Percentiles rank a stretch among this genome's conserved stretches.
Evolutionary conservation across 64 coral and sea anemone genomes (phyloP).

Genomic region (Dendronephthya gigantea): DNA sequence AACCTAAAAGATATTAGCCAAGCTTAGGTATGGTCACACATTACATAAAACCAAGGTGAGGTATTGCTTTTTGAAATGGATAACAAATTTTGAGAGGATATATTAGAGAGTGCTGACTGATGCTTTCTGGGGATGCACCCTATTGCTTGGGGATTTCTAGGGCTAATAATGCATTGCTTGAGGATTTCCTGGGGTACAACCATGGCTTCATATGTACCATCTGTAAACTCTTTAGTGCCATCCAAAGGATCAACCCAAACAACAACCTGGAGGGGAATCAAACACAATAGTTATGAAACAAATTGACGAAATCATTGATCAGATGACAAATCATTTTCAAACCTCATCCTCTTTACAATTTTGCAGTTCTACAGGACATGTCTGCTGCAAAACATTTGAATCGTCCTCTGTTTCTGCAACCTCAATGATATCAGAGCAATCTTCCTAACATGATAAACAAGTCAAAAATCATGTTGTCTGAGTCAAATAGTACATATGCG

Average conservation of each 20-base stretch:
- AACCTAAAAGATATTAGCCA: conserved; percentile 33
- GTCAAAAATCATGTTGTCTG: not conserved
- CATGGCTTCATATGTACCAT: conserved; percentile 41
- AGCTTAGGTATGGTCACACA: too few relatives aligned
- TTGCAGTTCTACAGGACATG: not conserved
- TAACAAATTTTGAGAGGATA: too few relatives aligned
- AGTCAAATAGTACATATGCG: not conserved
- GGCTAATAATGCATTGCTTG: too few relatives aligned
- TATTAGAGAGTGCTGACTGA: not conserved
- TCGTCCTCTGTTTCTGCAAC: conserved; percentile 13
- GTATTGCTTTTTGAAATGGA: too few relatives aligned
- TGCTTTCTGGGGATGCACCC: not conserved
- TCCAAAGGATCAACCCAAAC: conserved; percentile 96
- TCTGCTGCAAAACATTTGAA: not conserved
- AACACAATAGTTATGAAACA: not conserved
- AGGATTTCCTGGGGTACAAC: too few relatives aligned
- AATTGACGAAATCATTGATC: not conserved
- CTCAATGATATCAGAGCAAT: not conserved
- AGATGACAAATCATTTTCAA: not conserved
- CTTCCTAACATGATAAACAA: not conserved
- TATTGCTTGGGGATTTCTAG: too few relatives aligned
- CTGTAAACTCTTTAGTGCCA: conserved; percentile 96
- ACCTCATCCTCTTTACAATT: not conserved
- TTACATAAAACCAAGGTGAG: too few relatives aligned
- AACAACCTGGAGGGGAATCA: conserved; percentile 50